These are phyloP conservation scores for Sminthurinus aureus DNA, from an alignment of 2,888 invertebrate species.

Conservation along the genomic window DNA sequence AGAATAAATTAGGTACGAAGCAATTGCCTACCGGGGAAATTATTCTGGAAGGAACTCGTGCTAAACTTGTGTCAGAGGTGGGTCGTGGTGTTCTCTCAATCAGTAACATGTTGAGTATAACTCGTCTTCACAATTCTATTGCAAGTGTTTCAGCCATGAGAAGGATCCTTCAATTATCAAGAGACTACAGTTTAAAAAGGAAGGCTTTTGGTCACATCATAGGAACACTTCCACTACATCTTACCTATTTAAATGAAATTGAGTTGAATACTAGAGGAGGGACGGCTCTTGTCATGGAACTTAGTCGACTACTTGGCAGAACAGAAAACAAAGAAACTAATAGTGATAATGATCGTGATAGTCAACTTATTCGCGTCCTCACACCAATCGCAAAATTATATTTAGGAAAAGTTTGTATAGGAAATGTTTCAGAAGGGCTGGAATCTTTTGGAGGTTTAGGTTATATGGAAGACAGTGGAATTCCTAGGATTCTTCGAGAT, in stretches of 20 bases:
- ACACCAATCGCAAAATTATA: slow-evolving; percentile 68
- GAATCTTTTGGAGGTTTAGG: slow-evolving; percentile 70
- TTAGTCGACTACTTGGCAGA: slow-evolving; percentile 53
- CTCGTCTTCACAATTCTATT: slow-evolving; percentile 66
- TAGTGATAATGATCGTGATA: slow-evolving; percentile 59
- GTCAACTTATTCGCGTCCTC: slow-evolving; percentile 65
- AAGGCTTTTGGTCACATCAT: slow-evolving; percentile 66
- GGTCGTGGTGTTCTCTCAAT: slow-evolving; percentile 67
- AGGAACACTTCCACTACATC: slow-evolving; percentile 66
- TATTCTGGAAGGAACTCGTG: slow-evolving; percentile 66
- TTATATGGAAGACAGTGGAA: slow-evolving; percentile 69
- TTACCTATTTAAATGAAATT: slow-evolving; percentile 66
- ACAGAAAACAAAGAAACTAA: slow-evolving; percentile 49
- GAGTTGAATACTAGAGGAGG: slow-evolving; percentile 67
- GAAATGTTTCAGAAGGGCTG: slow-evolving; percentile 66
- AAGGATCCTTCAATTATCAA: slow-evolving; percentile 65
- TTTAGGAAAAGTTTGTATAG: slow-evolving; percentile 67
- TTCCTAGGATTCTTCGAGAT: slow-evolving; percentile 67
- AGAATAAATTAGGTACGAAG: slow-evolving; percentile 68
- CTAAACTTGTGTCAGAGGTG: slow-evolving; percentile 64
- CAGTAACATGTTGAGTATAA: slow-evolving; percentile 66
- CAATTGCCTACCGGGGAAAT: slow-evolving; percentile 69
- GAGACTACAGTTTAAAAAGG: slow-evolving; percentile 66
- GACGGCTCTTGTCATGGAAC: slow-evolving; percentile 65
- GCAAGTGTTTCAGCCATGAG: slow-evolving; percentile 64